These are phyloP conservation scores for Microcebus tavaratra DNA, from an alignment of 2,113 vertebrate genomes.

Conservation along the genomic window DNA sequence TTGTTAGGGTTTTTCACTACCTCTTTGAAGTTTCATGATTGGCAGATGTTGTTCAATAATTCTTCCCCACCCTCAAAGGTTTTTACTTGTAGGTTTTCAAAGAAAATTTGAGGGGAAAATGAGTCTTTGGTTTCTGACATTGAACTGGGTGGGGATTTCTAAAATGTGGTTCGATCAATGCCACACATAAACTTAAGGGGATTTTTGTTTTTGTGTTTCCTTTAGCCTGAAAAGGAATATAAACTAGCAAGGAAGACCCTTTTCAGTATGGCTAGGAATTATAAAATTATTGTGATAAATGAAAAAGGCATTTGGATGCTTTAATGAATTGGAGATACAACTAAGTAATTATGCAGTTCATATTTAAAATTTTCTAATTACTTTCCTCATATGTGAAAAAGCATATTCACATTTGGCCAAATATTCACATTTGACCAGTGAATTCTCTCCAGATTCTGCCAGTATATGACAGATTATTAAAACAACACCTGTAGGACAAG, in stretches of 20 bases:
- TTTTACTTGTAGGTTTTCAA: constrained; percentile 60
- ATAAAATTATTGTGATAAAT: constrained; percentile 2
- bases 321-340: neutral
- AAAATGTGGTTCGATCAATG: constrained; percentile 48
- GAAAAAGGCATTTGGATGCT: neutral
- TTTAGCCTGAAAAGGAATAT: constrained; percentile 19
- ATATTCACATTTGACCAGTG: neutral
- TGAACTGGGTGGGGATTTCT: constrained; percentile 60
- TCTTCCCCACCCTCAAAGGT: neutral
- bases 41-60: constrained; percentile 75
- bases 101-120: constrained; percentile 68
- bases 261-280: neutral
- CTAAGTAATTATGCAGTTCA: neutral
- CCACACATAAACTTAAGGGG: neutral
- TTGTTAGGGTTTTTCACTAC: constrained; percentile 79
- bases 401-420: neutral
- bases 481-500: neutral
- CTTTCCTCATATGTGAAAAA: neutral
- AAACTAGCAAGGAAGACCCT: neutral
- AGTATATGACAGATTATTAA: neutral
- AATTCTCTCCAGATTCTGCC: neutral
- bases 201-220: constrained; percentile 32
- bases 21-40: constrained; percentile 82
- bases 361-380: neutral
- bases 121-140: constrained; percentile 70